phyloP scores from a whole-genome alignment of 2,888 invertebrate species.

The Agrotis exclamationis region DNA sequence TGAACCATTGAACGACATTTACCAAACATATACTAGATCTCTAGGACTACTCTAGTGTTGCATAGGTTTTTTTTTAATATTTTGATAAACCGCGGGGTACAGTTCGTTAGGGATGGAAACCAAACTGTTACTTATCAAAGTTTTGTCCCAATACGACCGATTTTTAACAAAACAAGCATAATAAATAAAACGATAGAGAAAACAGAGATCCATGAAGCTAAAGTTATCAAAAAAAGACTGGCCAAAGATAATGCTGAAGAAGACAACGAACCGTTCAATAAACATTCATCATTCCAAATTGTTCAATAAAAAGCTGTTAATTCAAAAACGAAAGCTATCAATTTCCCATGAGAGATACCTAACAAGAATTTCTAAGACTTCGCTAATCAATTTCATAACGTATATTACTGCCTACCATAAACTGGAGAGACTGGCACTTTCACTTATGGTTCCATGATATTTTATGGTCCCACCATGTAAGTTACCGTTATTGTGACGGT shows the following conservation, averaged over 20 bases:
- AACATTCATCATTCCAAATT: neutral
- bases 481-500: slow-evolving; percentile 37
- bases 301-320: slow-evolving; percentile 2
- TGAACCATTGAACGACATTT: slow-evolving; percentile 5
- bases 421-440: slow-evolving; percentile 52
- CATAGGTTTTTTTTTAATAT: too few relatives aligned
- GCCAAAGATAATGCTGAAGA: too few relatives aligned
- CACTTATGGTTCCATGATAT: slow-evolving; percentile 54
- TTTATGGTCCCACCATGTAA: slow-evolving; percentile 37
- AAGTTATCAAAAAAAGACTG: neutral
- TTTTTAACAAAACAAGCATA: neutral
- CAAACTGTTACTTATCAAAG: too few relatives aligned
- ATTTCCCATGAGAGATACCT: slow-evolving; percentile 52
- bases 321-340: slow-evolving; percentile 40
- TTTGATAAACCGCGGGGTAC: too few relatives aligned
- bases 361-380: slow-evolving; percentile 46
- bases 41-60: too few relatives aligned
- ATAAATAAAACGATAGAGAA: neutral
- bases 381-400: slow-evolving; percentile 63
- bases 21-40: neutral
- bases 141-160: too few relatives aligned
- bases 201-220: too few relatives aligned
- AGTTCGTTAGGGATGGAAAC: too few relatives aligned
- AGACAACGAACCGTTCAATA: neutral
- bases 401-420: slow-evolving; percentile 43